phyloP scores from a whole-genome alignment of 2,113 vertebrate genomes.

The Manacus vitellinus region DNA sequence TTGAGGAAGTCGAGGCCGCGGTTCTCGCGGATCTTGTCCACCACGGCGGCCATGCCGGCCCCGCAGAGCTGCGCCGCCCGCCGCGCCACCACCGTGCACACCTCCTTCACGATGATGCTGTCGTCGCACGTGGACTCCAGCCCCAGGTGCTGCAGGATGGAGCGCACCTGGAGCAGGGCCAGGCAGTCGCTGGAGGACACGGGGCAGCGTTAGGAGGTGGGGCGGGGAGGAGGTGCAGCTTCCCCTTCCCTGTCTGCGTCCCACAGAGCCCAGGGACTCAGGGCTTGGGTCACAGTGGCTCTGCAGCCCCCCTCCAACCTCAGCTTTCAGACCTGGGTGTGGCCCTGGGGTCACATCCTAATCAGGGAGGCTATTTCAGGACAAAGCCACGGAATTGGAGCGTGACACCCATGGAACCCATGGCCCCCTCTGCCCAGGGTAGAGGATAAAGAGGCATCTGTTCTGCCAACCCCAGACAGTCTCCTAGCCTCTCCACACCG shows the following conservation, averaged over 20 bases:
- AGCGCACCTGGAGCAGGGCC: conserved; percentile 92
- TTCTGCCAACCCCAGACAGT: neutral
- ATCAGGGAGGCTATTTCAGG: neutral
- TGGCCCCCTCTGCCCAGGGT: neutral
- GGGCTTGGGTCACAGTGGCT: accelerated
- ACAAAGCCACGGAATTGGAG: neutral
- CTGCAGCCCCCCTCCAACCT: neutral
- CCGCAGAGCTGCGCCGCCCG: conserved; percentile 92
- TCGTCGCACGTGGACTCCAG: conserved; percentile 92
- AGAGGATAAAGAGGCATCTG: neutral
- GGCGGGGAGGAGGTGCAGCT: accelerated
- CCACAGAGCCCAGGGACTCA: neutral
- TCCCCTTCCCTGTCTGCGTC: accelerated
- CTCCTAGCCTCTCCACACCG: neutral
- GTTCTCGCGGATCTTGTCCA: conserved; percentile 92
- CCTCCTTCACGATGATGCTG: conserved; percentile 96
- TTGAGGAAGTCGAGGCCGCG: conserved; percentile 85
- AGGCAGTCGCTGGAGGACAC: conserved; percentile 83
- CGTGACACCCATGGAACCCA: neutral
- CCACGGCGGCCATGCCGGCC: conserved; percentile 89
- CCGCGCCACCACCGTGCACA: conserved; percentile 86
- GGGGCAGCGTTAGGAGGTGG: neutral
- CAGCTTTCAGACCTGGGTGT: neutral
- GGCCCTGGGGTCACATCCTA: neutral
- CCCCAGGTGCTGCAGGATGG: conserved; percentile 92